Base-by-base conservation (phyloP, 2,113 vertebrate species). In the Cheilinus undulatus region DNA sequence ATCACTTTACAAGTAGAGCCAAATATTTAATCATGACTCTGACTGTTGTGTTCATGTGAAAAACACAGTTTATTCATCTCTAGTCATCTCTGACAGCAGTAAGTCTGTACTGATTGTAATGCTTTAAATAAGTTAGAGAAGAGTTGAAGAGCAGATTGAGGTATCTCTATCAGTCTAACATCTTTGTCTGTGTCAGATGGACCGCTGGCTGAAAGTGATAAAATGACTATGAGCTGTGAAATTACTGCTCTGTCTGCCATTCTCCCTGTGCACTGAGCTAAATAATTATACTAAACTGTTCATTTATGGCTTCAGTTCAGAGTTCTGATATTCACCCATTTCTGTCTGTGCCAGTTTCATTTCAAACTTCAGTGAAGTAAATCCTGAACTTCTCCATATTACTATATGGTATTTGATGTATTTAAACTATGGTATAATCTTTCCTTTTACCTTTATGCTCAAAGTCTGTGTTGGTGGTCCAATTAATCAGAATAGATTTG, bases 211-310 rank as follows among this genome's bases (percentile, higher is more conserved):
- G 32, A 45, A 60, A 66, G 49, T 53, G 51, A 80, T 80, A 75
- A 73, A 68, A 76, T 65, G 34, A 56, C 68, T 67, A 68, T 76
- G 80, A 86, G 72, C 62, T 87, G 78, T 89, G 85, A 87, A 87
- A 89, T 86, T 2, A 73, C 78, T 75, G 68, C 69, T 76, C 79
- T 73, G 78, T 80, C 72, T 86, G 53, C 40, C 62, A 77, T 78
- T 78, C 62, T 78, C 66, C 36, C n/a, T 64, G 73, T 34, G 76
- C 81, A 71, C 52, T 60, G 52, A 51, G 53, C 53, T 83, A 80
- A 80, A 70, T 70, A 75, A 78, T 78, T 45, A 68, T 69, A 65
- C n/a, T n/a, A 79, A 83, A 83, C 77, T 62, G 72, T 58, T 80
- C 69, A 84, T n/a, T n/a, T n/a, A n/a, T 79, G 20, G 75, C 71